These are phyloP conservation scores for Gobius niger DNA, from an alignment of 2,113 vertebrate genomes.

Conservation along the genomic window DNA sequence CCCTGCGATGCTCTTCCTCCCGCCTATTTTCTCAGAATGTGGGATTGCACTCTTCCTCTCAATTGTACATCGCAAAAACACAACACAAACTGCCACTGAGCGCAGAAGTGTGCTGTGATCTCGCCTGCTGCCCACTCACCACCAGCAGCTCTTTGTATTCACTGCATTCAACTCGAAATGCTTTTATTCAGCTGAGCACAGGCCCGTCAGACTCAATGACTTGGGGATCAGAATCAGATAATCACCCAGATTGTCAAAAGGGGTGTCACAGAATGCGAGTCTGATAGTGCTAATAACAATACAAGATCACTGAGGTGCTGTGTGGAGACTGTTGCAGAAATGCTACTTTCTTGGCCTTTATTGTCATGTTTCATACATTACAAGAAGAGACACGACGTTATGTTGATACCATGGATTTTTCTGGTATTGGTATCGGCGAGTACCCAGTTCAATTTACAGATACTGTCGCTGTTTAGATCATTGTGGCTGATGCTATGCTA, in stretches of 20 bases:
- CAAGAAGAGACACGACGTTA: too few relatives aligned
- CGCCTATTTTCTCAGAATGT: neutral
- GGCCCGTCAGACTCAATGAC: slow-evolving; percentile 54
- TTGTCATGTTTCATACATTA: too few relatives aligned
- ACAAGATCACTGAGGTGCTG: too few relatives aligned
- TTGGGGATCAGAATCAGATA: slow-evolving; percentile 46
- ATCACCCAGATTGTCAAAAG: slow-evolving; percentile 52
- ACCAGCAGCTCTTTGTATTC: slow-evolving; percentile 43
- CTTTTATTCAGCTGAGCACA: slow-evolving; percentile 51
- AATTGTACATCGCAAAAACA: slow-evolving; percentile 14
- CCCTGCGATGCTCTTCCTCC: slow-evolving; percentile 8
- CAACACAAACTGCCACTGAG: slow-evolving; percentile 40
- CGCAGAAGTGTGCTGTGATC: slow-evolving; percentile 64
- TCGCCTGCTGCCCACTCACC: slow-evolving; percentile 64
- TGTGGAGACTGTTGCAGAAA: too few relatives aligned
- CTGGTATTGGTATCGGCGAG: too few relatives aligned
- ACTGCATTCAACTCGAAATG: slow-evolving; percentile 32
- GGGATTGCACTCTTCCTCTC: slow-evolving; percentile 10
- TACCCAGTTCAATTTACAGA: too few relatives aligned
- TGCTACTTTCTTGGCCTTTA: too few relatives aligned
- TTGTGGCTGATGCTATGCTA: too few relatives aligned
- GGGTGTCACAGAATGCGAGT: neutral
- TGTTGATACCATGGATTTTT: too few relatives aligned
- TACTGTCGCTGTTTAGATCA: too few relatives aligned
- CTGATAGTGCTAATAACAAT: too few relatives aligned